phyloP scores from a whole-genome alignment of 2,797 vertebrate genomes.

The Selene dorsalis region DNA sequence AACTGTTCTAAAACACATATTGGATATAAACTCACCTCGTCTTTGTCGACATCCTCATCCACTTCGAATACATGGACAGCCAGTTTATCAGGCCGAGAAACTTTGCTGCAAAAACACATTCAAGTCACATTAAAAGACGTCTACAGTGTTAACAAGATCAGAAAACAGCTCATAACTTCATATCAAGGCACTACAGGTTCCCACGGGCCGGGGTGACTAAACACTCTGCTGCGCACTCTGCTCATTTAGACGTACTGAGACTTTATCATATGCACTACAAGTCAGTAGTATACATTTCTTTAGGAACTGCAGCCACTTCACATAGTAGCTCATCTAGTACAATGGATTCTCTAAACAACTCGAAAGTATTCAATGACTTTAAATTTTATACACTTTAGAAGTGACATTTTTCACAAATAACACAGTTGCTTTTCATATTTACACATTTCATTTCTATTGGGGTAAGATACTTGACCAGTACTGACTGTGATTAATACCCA shows the following conservation, averaged over 20 bases:
- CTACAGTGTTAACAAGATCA: background rate
- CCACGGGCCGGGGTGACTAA: background rate
- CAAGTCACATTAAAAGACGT: background rate
- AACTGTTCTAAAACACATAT: background rate
- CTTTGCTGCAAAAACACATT: conserved; percentile 86
- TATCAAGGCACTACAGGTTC: background rate
- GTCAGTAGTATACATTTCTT: too few species aligned
- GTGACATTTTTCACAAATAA: too few species aligned
- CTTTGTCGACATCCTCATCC: conserved; percentile 98
- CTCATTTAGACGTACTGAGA: background rate
- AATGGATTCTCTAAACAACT: background rate
- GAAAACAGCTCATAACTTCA: background rate
- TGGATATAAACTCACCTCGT: conserved; percentile 88
- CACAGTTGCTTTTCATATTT: background rate
- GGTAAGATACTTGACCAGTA: background rate
- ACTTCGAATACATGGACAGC: conserved; percentile 96
- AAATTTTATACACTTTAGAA: background rate
- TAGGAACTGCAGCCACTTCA: background rate
- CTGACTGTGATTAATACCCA: background rate
- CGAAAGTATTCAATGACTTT: background rate
- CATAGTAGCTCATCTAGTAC: background rate
- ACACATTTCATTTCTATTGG: background rate
- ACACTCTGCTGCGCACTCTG: background rate
- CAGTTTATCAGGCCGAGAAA: conserved; percentile 92
- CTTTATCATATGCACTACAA: background rate